phyloP scores from a whole-genome alignment of 2,888 invertebrate species.

The Mesopsocus fuscifrons region DNA sequence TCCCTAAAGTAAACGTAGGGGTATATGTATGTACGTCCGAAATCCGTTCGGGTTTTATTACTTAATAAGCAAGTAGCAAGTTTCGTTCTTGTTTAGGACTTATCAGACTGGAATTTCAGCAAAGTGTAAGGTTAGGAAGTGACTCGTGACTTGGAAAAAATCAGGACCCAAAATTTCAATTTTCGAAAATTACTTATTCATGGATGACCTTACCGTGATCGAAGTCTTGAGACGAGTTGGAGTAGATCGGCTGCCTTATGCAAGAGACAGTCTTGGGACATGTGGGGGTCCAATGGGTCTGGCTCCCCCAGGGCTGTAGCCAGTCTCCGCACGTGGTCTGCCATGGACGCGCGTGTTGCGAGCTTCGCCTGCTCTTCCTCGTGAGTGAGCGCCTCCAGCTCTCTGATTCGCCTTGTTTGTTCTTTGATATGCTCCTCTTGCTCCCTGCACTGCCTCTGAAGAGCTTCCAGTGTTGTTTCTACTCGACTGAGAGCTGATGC shows the following conservation, averaged over 20 bases:
- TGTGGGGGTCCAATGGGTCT: slow-evolving; percentile 32
- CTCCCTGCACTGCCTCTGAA: slow-evolving; percentile 51
- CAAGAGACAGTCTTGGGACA: slow-evolving; percentile 38
- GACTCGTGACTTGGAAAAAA: too few species aligned
- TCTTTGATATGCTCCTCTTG: slow-evolving; percentile 62
- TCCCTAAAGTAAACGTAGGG: too few species aligned
- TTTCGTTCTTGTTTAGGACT: too few species aligned
- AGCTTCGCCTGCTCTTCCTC: slow-evolving; percentile 60
- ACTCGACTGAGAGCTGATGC: slow-evolving; percentile 39
- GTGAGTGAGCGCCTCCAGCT: slow-evolving; percentile 48
- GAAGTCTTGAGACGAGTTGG: slow-evolving; percentile 28
- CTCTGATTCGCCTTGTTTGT: slow-evolving; percentile 49
- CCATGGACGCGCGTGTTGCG: slow-evolving; percentile 40
- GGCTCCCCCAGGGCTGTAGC: slow-evolving; percentile 50
- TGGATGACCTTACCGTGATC: slow-evolving; percentile 7
- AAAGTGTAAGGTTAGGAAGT: too few species aligned
- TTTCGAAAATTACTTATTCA: too few species aligned
- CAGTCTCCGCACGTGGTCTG: slow-evolving; percentile 52
- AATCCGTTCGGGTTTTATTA: too few species aligned
- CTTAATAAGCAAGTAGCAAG: too few species aligned
- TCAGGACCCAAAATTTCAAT: too few species aligned
- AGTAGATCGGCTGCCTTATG: slow-evolving; percentile 60
- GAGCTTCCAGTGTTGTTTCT: slow-evolving; percentile 51
- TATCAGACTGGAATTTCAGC: too few species aligned
- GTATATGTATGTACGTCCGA: too few species aligned